Percentiles rank a stretch among this genome's conserved stretches.
These are phyloP conservation scores for Parazoanthus darwini DNA, from an alignment of 92 coral and sea anemone genomes.

Conservation along the genomic window DNA sequence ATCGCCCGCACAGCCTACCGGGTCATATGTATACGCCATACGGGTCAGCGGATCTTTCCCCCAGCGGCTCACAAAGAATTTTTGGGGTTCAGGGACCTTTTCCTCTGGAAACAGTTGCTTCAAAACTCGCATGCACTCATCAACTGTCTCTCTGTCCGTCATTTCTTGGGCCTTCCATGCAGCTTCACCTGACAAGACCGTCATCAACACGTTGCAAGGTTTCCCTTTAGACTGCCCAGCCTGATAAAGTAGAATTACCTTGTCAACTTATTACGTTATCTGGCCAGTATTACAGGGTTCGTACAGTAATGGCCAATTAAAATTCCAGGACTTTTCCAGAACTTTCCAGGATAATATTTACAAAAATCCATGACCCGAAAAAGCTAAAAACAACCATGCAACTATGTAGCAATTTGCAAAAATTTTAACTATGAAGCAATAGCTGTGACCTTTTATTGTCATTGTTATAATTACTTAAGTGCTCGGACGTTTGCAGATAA, in stretches of 20 bases:
- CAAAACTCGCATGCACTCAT: slow-evolving; percentile 64
- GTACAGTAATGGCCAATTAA: too few relatives aligned
- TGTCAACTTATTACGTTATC: background rate
- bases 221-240: slow-evolving; percentile 22
- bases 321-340: too few relatives aligned
- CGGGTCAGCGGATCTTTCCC: slow-evolving; percentile 79
- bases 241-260: background rate
- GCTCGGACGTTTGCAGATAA: too few relatives aligned
- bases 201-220: slow-evolving; percentile 83
- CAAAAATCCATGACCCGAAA: too few relatives aligned
- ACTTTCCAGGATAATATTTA: too few relatives aligned
- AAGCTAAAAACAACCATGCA: too few relatives aligned
- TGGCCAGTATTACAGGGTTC: background rate
- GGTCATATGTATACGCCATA: slow-evolving; percentile 97
- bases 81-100: slow-evolving; percentile 81
- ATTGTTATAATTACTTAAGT: too few relatives aligned
- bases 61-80: slow-evolving; percentile 90
- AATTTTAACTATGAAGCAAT: too few relatives aligned
- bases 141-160: slow-evolving; percentile 78
- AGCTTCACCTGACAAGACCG: slow-evolving; percentile 84
- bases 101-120: slow-evolving; percentile 78
- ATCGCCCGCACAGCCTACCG: slow-evolving; percentile 83
- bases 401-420: too few relatives aligned
- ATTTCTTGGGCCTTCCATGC: slow-evolving; percentile 72
- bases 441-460: too few relatives aligned